Conservation (phyloP, 2,797 vertebrate genomes). For the Diglossa cyanea region DNA sequence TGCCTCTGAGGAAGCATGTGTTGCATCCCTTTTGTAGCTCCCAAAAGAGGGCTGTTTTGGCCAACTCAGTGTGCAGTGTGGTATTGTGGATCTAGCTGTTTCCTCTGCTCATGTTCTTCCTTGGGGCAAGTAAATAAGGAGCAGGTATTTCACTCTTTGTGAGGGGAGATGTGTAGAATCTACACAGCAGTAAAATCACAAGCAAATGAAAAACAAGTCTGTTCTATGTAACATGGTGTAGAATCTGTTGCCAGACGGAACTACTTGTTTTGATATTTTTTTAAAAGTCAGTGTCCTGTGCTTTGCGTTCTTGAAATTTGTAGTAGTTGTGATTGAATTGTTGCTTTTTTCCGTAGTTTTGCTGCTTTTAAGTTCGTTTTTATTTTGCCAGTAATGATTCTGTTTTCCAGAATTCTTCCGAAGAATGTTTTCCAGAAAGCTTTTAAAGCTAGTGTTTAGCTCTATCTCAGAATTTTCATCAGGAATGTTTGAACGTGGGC, state of each 20-base stretch:
- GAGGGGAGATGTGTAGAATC: background rate
- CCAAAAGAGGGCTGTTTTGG: background rate
- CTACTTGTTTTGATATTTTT: background rate
- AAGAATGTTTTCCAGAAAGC: background rate
- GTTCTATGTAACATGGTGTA: fast-evolving
- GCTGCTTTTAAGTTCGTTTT: background rate
- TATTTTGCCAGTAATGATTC: background rate
- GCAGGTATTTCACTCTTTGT: background rate
- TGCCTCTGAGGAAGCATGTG: fast-evolving
- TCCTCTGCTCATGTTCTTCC: background rate
- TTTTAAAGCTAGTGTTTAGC: background rate
- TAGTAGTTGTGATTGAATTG: background rate
- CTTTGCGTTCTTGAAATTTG: background rate
- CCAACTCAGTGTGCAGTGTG: fast-evolving
- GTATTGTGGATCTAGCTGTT: background rate
- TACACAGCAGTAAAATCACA: background rate
- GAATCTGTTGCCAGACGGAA: background rate
- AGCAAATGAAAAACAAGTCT: background rate
- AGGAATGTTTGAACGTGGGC: background rate
- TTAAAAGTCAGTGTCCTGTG: background rate
- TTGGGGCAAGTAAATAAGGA: background rate
- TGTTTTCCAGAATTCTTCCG: background rate
- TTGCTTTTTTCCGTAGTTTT: background rate
- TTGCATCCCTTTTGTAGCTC: background rate
- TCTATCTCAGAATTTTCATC: background rate